Conservation (phyloP, 2,888 invertebrate genomes). For the Cyrtodaria siliqua region DNA sequence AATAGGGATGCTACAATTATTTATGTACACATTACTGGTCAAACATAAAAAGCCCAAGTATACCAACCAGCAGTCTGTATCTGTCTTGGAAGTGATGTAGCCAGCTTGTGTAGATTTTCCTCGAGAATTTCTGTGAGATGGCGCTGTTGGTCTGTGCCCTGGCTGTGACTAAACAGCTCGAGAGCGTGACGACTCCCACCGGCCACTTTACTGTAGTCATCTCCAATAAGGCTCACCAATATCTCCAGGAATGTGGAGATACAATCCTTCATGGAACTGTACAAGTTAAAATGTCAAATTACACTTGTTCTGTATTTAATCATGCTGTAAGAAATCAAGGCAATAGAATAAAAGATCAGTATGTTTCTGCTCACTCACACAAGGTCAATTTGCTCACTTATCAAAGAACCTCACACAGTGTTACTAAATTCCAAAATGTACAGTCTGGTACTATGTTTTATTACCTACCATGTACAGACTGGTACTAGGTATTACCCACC, state of each 20-base stretch:
- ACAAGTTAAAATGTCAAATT: slow-evolving; percentile 16
- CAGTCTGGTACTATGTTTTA: too few species aligned
- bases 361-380: too few species aligned
- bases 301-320: too few species aligned
- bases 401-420: too few species aligned
- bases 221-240: slow-evolving; percentile 76
- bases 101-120: slow-evolving; percentile 77
- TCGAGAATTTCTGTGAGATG: slow-evolving; percentile 78
- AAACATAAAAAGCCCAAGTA: background rate
- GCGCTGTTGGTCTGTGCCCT: slow-evolving; percentile 63
- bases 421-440: too few species aligned
- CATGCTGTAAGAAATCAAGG: too few species aligned
- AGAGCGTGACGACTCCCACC: slow-evolving; percentile 68
- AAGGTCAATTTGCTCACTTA: too few species aligned
- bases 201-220: slow-evolving; percentile 77
- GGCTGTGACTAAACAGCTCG: slow-evolving; percentile 69
- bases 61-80: slow-evolving; percentile 77
- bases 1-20: too few species aligned
- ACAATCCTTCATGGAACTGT: slow-evolving; percentile 76
- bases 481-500: too few species aligned
- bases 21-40: background rate
- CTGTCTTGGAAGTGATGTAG: slow-evolving; percentile 77
- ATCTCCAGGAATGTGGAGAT: slow-evolving; percentile 76
- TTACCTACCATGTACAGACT: too few species aligned
- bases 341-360: too few species aligned